Percentiles rank a stretch among this genome's conserved stretches.
These are phyloP conservation scores for Dryoscopus gambensis DNA, from an alignment of 2,113 vertebrate genomes.

Conservation along the genomic window DNA sequence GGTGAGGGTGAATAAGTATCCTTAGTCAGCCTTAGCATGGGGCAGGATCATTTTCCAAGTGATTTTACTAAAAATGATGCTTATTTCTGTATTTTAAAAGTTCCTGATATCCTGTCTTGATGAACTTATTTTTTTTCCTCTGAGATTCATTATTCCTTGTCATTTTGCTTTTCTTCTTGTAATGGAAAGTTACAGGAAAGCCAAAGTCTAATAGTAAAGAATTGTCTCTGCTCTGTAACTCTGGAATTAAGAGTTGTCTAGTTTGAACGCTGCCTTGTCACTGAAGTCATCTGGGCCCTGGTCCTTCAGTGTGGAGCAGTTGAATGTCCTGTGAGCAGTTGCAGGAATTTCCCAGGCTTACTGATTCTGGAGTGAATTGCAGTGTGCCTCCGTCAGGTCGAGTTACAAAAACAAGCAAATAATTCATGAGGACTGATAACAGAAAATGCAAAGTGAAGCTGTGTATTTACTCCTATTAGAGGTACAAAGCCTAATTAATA, in stretches of 20 bases:
- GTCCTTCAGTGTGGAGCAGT: neutral
- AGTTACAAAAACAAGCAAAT: neutral
- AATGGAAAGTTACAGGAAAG: neutral
- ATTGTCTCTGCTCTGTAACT: neutral
- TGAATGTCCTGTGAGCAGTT: neutral
- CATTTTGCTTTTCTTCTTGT: neutral
- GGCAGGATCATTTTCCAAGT: neutral
- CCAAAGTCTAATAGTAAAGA: neutral
- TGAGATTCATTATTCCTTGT: neutral
- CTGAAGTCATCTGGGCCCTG: neutral
- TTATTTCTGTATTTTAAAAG: neutral
- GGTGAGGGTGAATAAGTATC: neutral
- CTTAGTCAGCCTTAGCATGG: neutral
- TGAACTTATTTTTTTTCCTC: neutral
- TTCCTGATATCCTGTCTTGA: neutral
- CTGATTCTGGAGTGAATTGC: neutral
- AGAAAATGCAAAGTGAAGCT: neutral
- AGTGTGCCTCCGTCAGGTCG: accelerated
- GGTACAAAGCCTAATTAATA: neutral
- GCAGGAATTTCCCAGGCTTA: neutral
- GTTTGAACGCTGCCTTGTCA: neutral
- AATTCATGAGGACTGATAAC: neutral
- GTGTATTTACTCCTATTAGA: neutral
- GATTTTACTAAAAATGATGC: neutral
- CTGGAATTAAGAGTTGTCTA: neutral